Conservation (phyloP, 2,113 vertebrate species). For the Sebastes schlegelii region DNA sequence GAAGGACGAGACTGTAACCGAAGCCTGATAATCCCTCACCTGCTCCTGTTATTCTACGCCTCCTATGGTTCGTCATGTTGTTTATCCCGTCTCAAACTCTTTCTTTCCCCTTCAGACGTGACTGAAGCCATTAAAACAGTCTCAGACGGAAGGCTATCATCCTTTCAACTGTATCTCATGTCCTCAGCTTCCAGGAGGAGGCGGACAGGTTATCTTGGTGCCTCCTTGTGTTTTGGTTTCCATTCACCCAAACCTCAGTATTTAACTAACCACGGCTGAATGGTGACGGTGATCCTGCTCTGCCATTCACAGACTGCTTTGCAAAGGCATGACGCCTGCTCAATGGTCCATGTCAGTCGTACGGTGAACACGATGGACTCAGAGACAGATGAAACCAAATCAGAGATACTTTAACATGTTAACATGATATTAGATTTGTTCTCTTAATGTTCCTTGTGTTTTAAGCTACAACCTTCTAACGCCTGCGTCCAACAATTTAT, state of each 20-base stretch:
- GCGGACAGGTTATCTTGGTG: neutral
- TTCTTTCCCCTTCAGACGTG: neutral
- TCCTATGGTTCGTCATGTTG: constrained; percentile 2
- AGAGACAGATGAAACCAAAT: neutral
- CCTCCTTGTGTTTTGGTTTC: neutral
- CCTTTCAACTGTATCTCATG: constrained; percentile 5
- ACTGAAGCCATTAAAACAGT: neutral
- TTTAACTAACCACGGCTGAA: neutral
- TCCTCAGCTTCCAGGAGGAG: neutral
- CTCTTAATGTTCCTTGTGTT: too few relatives aligned
- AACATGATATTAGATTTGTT: neutral
- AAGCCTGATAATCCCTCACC: constrained; percentile 13
- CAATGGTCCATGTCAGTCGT: neutral
- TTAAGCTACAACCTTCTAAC: neutral
- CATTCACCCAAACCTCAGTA: neutral
- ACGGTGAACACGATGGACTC: neutral
- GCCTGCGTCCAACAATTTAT: too few relatives aligned
- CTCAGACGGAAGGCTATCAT: neutral
- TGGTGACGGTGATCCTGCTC: neutral
- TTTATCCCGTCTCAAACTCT: neutral
- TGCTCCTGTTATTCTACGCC: neutral
- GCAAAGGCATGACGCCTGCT: neutral
- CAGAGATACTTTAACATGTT: neutral
- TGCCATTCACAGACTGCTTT: neutral
- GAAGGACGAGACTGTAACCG: neutral